These are phyloP conservation scores for Campoletis raptor DNA, from an alignment of 2,888 invertebrate species.

Conservation along the genomic window DNA sequence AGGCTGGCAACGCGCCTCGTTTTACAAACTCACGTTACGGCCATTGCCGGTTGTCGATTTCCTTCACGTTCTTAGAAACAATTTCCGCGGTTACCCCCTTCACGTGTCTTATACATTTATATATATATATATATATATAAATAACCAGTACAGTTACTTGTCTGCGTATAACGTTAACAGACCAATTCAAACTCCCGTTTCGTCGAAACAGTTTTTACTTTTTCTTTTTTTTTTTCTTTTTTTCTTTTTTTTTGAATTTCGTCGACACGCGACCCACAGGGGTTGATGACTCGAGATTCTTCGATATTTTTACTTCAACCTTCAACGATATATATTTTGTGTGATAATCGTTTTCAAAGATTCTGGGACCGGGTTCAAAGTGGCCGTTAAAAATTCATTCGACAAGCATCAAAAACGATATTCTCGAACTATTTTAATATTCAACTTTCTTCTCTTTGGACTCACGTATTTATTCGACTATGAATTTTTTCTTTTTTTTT, in stretches of 20 bases:
- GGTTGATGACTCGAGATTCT: conserved; percentile 19
- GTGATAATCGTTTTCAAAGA: not conserved
- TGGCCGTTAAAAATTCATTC: not conserved
- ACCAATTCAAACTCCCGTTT: conserved; percentile 45
- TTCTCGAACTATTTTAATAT: not conserved
- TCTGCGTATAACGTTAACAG: conserved; percentile 18
- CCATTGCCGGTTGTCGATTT: conserved; percentile 48
- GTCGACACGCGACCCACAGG: conserved; percentile 43
- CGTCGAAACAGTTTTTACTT: conserved; percentile 28
- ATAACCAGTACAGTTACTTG: not conserved
- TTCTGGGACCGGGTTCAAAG: not conserved
- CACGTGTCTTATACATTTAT: not conserved
- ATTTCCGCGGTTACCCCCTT: conserved; percentile 54
- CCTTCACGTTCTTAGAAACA: conserved; percentile 66
- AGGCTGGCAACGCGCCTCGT: conserved; percentile 65
- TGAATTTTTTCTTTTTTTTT: not conserved
- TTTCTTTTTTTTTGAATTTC: conserved; percentile 16
- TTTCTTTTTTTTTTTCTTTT: conserved; percentile 18
- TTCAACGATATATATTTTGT: not conserved
- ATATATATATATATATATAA: not conserved
- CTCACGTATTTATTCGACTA: not conserved
- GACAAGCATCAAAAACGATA: not conserved
- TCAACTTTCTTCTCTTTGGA: not conserved
- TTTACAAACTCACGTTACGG: conserved; percentile 50
- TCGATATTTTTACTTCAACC: conserved; percentile 13